Percentiles rank a stretch among this genome's conserved stretches.
phyloP scores from a whole-genome alignment of 1,140 invertebrate species.

The Lucilia sericata region DNA sequence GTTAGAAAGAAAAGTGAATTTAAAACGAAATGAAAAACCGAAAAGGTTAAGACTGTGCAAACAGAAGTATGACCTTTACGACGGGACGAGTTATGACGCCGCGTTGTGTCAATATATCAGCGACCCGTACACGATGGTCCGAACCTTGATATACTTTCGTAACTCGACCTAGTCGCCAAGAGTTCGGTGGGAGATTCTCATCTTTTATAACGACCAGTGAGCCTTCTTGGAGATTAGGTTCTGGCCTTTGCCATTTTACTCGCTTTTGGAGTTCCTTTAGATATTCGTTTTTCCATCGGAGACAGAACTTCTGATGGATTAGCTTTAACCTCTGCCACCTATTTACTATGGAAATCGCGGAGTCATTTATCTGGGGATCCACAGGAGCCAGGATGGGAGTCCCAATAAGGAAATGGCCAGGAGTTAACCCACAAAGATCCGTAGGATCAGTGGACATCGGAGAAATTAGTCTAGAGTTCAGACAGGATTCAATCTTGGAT shows the following conservation, averaged over 20 bases:
- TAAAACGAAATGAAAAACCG: too few relatives aligned
- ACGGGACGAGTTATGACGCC: too few relatives aligned
- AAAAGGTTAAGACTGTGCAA: too few relatives aligned
- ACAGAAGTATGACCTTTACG: too few relatives aligned
- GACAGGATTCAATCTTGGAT: not conserved
- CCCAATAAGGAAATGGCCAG: not conserved
- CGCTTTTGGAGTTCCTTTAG: not conserved
- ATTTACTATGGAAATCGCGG: too few relatives aligned
- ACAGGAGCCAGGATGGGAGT: not conserved
- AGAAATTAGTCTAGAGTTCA: not conserved
- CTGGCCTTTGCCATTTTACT: not conserved
- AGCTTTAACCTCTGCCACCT: too few relatives aligned
- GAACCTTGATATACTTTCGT: too few relatives aligned
- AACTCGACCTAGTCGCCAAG: not conserved
- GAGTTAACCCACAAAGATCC: not conserved
- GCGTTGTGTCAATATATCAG: too few relatives aligned
- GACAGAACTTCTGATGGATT: constrained; percentile 1
- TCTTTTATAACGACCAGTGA: not conserved
- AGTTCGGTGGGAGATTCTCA: not conserved
- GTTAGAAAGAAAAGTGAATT: too few relatives aligned
- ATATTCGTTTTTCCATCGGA: not conserved
- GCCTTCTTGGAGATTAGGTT: not conserved
- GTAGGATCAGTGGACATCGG: not conserved
- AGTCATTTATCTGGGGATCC: too few relatives aligned
- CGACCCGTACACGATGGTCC: too few relatives aligned